These are phyloP conservation scores for Cisticola juncidis DNA, from an alignment of 2,113 vertebrate genomes.

Conservation along the genomic window DNA sequence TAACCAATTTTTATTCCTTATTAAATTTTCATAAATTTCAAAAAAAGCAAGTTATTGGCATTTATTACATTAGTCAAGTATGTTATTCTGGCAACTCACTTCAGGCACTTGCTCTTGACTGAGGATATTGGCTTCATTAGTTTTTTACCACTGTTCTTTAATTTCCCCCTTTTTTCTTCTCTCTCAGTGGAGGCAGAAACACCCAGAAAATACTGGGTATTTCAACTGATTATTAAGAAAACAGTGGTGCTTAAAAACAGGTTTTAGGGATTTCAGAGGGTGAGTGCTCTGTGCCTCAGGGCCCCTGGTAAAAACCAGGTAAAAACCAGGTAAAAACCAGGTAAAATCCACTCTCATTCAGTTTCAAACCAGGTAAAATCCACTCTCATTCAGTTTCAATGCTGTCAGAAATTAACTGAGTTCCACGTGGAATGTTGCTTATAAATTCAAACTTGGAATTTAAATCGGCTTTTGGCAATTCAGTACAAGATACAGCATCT, in stretches of 20 bases:
- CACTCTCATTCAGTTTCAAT: neutral
- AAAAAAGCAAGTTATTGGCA: no score
- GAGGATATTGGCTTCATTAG: neutral
- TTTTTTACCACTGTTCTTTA: neutral
- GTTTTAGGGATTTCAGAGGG: neutral
- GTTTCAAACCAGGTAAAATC: neutral
- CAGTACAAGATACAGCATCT: neutral
- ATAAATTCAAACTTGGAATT: constrained; percentile 6
- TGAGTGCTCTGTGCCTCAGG: neutral
- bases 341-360: neutral
- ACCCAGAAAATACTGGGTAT: neutral
- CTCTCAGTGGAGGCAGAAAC: neutral
- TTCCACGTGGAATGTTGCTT: neutral
- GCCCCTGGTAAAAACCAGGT: neutral
- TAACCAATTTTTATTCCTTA: no score
- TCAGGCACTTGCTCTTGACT: neutral
- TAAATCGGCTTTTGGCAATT: constrained; percentile 6
- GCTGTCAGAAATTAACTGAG: neutral
- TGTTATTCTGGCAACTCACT: no score
- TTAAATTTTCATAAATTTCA: no score
- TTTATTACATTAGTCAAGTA: neutral
- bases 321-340: no score
- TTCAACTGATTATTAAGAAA: fast-evolving
- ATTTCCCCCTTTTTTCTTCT: neutral
- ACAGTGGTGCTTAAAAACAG: neutral